Evolutionary conservation across 2,888 invertebrate species (phyloP), one percentile per base, ranked within the genome.

Genomic region (Ectropis crepuscularia): DNA sequence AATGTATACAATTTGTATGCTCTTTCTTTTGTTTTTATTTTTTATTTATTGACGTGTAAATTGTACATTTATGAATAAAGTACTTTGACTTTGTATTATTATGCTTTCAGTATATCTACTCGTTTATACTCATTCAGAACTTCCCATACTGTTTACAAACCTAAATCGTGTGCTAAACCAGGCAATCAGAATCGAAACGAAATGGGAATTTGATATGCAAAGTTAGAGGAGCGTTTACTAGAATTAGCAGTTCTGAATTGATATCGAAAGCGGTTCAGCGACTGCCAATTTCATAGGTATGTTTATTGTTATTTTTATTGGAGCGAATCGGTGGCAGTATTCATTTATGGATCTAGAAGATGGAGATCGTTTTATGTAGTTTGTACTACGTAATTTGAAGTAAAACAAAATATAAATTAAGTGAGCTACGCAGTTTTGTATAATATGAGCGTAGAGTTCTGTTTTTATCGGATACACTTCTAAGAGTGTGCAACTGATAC

Each of bases 141-240:
- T 47, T 6, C 48, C 46, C 61, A 36, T 58, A 61, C 65, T 65
- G 58, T 49, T 61, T 8, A n/a, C 12, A 50, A 39, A 36, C n/a
- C 12, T n/a, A 9, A 53, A 38, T 36, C 50, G 47, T 67, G 61
- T 55, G 16, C 53, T 47, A 60, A 68, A 72, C 57, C 68, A 53
- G 66, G 72, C 72, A 72, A 70, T 72, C 70, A 69, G 69, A 72
- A 70, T 70, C 54, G 73, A 70, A 73, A 74, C 68, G 72, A 68
- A 76, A 74, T 72, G 70, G 64, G 70, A 72, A 76, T 74, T 73
- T 71, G 70, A 69, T 77, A 79, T 78, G 78, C 78, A 75, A 79
- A 79, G 71, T 75, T 74, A 70, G 16, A 28, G 69, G 66, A 76
- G 53, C 76, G 73, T 74, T 79, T 79, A 74, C 65, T 65, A 54